These are phyloP conservation scores for Bergia sp. DNA, from an alignment of 92 coral and sea anemone species.

Conservation along the genomic window DNA sequence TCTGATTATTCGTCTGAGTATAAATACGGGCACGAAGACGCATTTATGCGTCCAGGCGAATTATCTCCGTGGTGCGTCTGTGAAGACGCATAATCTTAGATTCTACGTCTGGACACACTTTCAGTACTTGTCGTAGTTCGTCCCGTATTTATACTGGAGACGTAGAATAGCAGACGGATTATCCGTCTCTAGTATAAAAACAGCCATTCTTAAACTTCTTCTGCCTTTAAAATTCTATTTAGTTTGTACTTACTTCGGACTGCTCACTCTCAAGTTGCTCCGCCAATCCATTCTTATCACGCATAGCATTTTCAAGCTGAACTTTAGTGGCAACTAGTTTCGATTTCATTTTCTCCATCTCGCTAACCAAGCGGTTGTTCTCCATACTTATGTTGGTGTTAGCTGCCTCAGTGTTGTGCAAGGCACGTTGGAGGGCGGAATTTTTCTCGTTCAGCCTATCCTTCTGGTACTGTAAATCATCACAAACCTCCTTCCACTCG, in stretches of 20 bases:
- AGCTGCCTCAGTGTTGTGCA: constrained; percentile 48
- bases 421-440: constrained; percentile 42
- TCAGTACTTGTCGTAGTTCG: too few relatives aligned
- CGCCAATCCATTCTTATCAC: constrained; percentile 69
- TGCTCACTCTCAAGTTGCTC: constrained; percentile 79
- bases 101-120: too few relatives aligned
- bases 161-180: too few relatives aligned
- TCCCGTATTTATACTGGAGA: too few relatives aligned
- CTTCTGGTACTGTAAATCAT: constrained; percentile 76
- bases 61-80: too few relatives aligned
- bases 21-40: too few relatives aligned
- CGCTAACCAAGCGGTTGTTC: constrained; percentile 76
- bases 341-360: constrained; percentile 72
- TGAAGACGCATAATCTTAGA: too few relatives aligned
- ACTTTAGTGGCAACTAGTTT: constrained; percentile 79
- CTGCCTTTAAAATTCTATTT: too few relatives aligned
- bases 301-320: constrained; percentile 69
- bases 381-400: constrained; percentile 69
- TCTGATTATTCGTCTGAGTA: too few relatives aligned
- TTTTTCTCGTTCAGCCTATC: constrained; percentile 52
- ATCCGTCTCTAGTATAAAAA: too few relatives aligned
- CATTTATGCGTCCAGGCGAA: too few relatives aligned
- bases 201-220: too few relatives aligned
- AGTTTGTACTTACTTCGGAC: constrained; percentile 25
- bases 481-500: constrained; percentile 72